Evolutionary conservation across 2,113 vertebrate genomes (phyloP), one percentile per base, ranked within the genome.

Genomic region (Mionectes macconnelli): DNA sequence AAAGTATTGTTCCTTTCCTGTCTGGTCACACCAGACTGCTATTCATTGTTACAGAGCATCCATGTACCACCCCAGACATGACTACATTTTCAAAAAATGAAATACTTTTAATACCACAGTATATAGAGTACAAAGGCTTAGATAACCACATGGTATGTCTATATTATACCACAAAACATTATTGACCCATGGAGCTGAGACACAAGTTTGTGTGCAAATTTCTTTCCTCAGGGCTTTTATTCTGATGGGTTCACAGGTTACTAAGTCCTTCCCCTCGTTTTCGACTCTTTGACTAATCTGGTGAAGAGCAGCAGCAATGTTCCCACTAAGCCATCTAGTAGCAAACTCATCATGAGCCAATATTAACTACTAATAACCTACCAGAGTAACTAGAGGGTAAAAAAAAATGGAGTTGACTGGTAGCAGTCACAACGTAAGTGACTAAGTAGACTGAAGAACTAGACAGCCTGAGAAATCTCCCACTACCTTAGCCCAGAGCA

Each of bases 41-140:
- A 40, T 83, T 94, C 78, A 49, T 73, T 88, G 39, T 88, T 88
- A 30, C 15, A 83, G 72, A 83, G 30, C 52, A 88, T 14, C 59
- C 60, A 19, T 23, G 50, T 52, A 59, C 63, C 37, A 37, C 39
- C 24, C 74, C 47, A 94, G 93, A 90, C 63, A 1, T 93, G 87
- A 89, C 93, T 63, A 45, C 89, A 93, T 95, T 95, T 96, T 76
- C 84, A 77, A 95, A 85, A 90, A 96, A 95, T 85, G 82, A 96
- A 95, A 84, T 47, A 59, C 42, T 91, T 90, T 82, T 80, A 89
- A 87, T 95, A 64, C 14, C 57, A 24, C 10, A 28, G 17, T 82
- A 96, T 94, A 87, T 96, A 79, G 87, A 94, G 78, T 42, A 70
- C 47, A 87, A 77, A 94, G 55, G 42, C 62, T 87, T 94, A 68